phyloP scores from a whole-genome alignment of 1,140 invertebrate genomes.

The Potamilus streckersoni region DNA sequence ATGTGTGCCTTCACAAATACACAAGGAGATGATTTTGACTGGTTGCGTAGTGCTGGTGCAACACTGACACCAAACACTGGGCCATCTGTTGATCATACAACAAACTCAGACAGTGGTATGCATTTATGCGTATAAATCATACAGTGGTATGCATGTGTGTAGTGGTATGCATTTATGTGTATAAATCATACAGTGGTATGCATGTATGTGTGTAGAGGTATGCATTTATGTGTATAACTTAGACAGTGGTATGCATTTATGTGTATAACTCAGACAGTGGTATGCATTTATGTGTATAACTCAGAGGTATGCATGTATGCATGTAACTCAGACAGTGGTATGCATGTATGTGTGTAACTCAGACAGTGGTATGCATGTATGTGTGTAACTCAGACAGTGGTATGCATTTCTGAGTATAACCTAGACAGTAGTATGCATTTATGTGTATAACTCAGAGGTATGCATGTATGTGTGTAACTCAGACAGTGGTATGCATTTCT shows the following conservation, averaged over 20 bases:
- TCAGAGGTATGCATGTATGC: too few relatives aligned
- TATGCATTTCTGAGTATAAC: too few relatives aligned
- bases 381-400: neutral
- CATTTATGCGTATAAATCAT: neutral
- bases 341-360: too few relatives aligned
- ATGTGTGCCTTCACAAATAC: constrained; percentile 59
- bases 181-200: neutral
- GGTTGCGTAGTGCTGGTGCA: constrained; percentile 55
- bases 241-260: too few relatives aligned
- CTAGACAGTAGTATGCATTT: too few relatives aligned
- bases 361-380: too few relatives aligned
- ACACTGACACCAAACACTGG: constrained; percentile 52
- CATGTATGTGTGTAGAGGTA: neutral
- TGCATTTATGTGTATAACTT: neutral
- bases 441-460: too few relatives aligned
- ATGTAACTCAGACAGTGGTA: neutral
- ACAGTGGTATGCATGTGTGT: neutral
- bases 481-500: neutral
- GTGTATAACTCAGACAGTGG: too few relatives aligned
- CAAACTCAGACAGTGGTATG: constrained; percentile 50
- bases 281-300: neutral
- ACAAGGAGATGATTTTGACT: constrained; percentile 54
- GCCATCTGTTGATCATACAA: constrained; percentile 61
- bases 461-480: neutral
- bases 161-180: neutral